Conservation (phyloP, 2,797 vertebrate species). For the Micromesistius poutassou region DNA sequence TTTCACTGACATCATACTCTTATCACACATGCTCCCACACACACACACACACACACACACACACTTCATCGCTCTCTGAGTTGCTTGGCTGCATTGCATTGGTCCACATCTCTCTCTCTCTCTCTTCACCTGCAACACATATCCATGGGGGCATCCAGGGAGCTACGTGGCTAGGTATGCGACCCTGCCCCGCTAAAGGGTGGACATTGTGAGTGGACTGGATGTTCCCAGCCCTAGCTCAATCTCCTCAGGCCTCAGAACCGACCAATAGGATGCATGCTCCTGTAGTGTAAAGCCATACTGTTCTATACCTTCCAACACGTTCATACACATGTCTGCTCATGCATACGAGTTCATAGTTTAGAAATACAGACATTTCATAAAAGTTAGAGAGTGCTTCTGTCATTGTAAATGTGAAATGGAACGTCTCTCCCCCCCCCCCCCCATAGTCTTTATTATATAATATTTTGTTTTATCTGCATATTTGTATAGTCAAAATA, state of each 20-base stretch:
- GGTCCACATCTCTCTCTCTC: not conserved
- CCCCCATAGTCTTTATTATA: not conserved
- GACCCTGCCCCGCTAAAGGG: not conserved
- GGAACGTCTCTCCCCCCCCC: not conserved
- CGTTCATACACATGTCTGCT: not conserved
- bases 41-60: constrained; percentile 4
- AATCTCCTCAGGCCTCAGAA: not conserved
- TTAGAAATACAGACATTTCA: not conserved
- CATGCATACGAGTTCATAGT: not conserved
- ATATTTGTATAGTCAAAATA: not conserved
- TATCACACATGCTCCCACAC: not conserved
- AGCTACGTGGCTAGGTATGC: not conserved
- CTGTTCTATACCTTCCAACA: not conserved
- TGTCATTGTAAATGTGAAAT: not conserved
- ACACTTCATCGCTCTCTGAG: constrained; percentile 29
- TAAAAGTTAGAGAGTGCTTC: not conserved
- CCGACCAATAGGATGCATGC: not conserved
- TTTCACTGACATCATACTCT: constrained; percentile 4
- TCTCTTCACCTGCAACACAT: not conserved
- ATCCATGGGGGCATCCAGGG: not conserved
- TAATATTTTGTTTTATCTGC: not conserved
- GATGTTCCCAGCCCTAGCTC: not conserved
- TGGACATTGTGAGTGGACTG: not conserved
- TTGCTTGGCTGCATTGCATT: constrained; percentile 23
- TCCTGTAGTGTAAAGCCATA: not conserved